Conservation (phyloP, 2,113 vertebrate species). For the Xiphorhynchus elegans region DNA sequence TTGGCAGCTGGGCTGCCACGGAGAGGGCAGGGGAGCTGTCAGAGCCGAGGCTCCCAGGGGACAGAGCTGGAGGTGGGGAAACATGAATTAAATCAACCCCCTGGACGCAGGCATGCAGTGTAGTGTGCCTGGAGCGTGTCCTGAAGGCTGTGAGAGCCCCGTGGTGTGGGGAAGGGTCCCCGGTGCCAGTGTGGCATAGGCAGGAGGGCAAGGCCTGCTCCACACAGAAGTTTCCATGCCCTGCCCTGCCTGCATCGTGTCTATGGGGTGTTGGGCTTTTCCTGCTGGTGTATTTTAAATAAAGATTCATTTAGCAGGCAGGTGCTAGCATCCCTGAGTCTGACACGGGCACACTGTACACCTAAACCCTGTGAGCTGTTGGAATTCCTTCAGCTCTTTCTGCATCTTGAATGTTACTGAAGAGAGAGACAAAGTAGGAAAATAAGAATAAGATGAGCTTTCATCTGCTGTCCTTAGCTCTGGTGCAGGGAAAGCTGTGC, state of each 20-base stretch:
- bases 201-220: neutral
- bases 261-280: neutral
- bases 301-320: rapidly evolving
- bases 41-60: neutral
- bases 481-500: neutral
- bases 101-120: neutral
- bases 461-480: neutral
- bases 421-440: neutral
- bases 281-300: neutral
- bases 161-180: rapidly evolving
- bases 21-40: constrained; percentile 5
- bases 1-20: neutral
- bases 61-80: rapidly evolving
- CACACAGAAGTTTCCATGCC: rapidly evolving
- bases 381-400: neutral
- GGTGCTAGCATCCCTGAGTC: neutral
- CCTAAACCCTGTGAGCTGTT: rapidly evolving
- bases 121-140: neutral
- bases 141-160: neutral
- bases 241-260: rapidly evolving
- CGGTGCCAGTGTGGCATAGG: rapidly evolving
- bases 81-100: neutral
- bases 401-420: rapidly evolving
- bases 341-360: rapidly evolving
- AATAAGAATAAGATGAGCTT: neutral